Base-by-base conservation (phyloP, 1,140 invertebrate genomes). In the Panulirus ornatus region DNA sequence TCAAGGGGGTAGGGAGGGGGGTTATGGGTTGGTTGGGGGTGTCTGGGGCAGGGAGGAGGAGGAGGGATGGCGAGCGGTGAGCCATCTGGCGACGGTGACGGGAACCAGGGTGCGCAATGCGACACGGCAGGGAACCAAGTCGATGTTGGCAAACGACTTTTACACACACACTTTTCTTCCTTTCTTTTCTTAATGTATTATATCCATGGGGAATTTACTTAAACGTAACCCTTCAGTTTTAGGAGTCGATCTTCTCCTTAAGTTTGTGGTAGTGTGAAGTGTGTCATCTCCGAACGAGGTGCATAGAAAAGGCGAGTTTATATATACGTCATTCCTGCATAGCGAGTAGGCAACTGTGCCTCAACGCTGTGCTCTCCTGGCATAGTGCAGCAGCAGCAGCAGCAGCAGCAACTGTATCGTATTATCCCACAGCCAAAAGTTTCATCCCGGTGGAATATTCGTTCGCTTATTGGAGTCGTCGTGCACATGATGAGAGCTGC, bases 81-180 rank as follows among this genome's bases (percentile, higher is more conserved):
- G 51, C 78, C 78, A 81, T 58, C 51, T 81, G 47, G 47, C 36
- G 78, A 30, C 78, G 78, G 78, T n/a, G 78, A 30, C 34, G 51
- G 78, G 30, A 81, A 81, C 27, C 51, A 6, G n/a, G 78, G 34
- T 81, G 78, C 78, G 78, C 78, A 81, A 81, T 81, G 78, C 78
- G 78, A 81, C 78, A 81, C 78, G 51, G 36, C 8, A 14, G 14
- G 51, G 47, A 81, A 58, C 47, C 51, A 58, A 81, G 78, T 81
- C 78, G 78, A 81, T 81, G 78, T 36, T 54, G 51, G 30, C 78
- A 54, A 51, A 81, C 42, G 58, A 36, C 19, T 54, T 58, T 36
- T 58, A 81, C 78, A 81, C 22, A 47, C 30, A 66, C 58, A 30
- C 58, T 66, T 22, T n/a, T 3, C 5, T 30, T 6, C n/a, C n/a